Evolutionary conservation across 2,888 invertebrate genomes (phyloP).

Genomic region (Augiades crinisus): DNA sequence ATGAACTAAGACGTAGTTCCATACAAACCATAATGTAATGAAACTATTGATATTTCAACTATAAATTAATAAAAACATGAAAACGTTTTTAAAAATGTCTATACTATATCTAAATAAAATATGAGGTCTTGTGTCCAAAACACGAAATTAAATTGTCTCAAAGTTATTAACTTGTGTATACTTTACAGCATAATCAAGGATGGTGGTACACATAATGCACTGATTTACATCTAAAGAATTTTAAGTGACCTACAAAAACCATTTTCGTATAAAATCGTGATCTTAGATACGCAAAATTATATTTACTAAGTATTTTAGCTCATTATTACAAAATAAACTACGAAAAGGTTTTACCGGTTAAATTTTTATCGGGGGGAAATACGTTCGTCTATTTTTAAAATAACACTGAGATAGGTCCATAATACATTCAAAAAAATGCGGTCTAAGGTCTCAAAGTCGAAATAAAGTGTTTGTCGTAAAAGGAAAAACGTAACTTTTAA

Average conservation of each 20-base stretch:
- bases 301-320: conserved; percentile 6
- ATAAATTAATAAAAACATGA: too few relatives aligned
- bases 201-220: conserved; percentile 8
- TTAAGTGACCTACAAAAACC: conserved; percentile 11
- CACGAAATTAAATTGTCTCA: too few relatives aligned
- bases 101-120: too few relatives aligned
- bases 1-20: too few relatives aligned
- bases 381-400: conserved; percentile 10
- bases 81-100: too few relatives aligned
- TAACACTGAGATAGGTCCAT: not conserved
- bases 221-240: conserved; percentile 25
- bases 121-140: too few relatives aligned
- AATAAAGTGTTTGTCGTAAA: too few relatives aligned
- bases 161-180: too few relatives aligned
- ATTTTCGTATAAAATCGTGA: conserved; percentile 22
- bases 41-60: too few relatives aligned
- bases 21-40: too few relatives aligned
- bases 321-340: conserved; percentile 3
- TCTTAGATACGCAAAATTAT: conserved; percentile 18
- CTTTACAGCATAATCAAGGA: not conserved
- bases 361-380: conserved; percentile 9
- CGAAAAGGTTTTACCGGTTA: conserved; percentile 5
- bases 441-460: too few relatives aligned
- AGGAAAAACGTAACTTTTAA: too few relatives aligned
- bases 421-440: not conserved